Evolutionary conservation across 2,888 invertebrate species (phyloP).

Genomic region (Caradrina clavipalpis): DNA sequence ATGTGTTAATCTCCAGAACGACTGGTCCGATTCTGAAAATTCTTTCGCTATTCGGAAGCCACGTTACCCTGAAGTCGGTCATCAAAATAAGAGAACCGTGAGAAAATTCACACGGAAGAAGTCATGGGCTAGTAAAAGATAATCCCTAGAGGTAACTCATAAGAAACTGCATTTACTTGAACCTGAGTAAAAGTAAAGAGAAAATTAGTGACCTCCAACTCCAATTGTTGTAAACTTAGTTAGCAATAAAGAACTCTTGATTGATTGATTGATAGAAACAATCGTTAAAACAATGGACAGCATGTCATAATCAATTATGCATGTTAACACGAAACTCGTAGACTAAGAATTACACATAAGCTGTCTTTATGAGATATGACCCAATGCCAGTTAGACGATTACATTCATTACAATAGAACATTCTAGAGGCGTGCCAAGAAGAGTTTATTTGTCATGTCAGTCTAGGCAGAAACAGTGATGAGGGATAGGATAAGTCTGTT

Average conservation of each 20-base stretch:
- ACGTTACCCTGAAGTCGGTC: no score
- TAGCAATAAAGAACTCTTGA: background rate
- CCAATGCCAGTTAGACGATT: conserved; percentile 13
- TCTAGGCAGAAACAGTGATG: conserved; percentile 12
- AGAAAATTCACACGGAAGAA: no score
- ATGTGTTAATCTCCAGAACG: no score
- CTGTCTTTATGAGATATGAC: conserved; percentile 16
- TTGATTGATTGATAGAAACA: conserved; percentile 16
- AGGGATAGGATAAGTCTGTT: background rate
- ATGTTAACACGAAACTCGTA: conserved; percentile 8
- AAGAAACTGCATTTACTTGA: background rate
- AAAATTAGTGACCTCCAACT: background rate
- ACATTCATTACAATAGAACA: conserved; percentile 31
- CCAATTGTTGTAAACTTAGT: background rate
- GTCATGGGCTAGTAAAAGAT: no score
- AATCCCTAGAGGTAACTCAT: background rate
- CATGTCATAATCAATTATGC: conserved; percentile 18
- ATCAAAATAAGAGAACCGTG: no score
- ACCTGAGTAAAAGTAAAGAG: background rate
- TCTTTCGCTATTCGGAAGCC: no score
- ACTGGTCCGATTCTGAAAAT: no score
- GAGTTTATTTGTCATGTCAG: conserved; percentile 43
- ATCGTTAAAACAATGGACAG: background rate
- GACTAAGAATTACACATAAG: conserved; percentile 1
- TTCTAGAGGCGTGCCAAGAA: conserved; percentile 14